A percentile compares a stretch with the other conserved stretches of the same genome.
Evolutionary conservation across 2,888 invertebrate species (phyloP).

Genomic region (Dimorphilus gyrociliatus): DNA sequence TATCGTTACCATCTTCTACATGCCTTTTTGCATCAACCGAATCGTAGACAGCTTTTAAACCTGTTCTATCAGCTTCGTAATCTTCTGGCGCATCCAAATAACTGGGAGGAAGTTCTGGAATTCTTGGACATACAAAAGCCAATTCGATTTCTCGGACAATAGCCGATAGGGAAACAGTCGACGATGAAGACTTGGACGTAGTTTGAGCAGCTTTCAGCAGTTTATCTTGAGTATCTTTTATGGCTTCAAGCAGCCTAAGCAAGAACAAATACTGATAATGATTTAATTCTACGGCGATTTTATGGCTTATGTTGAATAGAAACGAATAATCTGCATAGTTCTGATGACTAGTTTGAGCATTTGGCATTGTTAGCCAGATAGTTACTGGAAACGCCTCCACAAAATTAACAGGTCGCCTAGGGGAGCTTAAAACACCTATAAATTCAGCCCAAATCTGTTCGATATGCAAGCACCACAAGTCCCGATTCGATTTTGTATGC

Average conservation of each 20-base stretch:
- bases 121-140: conserved; percentile 49
- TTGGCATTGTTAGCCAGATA: conserved; percentile 54
- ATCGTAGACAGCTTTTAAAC: too few species aligned
- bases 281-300: conserved; percentile 74
- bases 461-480: conserved; percentile 66
- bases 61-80: too few species aligned
- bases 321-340: conserved; percentile 54
- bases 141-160: conserved; percentile 67
- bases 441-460: conserved; percentile 91
- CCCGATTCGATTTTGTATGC: conserved; percentile 44
- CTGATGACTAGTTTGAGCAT: too few species aligned
- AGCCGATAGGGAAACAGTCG: conserved; percentile 43
- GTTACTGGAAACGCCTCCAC: conserved; percentile 59
- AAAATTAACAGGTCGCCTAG: conserved; percentile 34
- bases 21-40: too few species aligned
- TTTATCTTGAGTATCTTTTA: conserved; percentile 27
- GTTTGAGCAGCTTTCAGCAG: not conserved
- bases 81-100: too few species aligned
- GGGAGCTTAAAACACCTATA: conserved; percentile 55
- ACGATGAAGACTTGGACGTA: conserved; percentile 3
- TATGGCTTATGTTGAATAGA: conserved; percentile 60
- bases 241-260: conserved; percentile 60
- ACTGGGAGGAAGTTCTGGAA: too few species aligned
- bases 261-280: conserved; percentile 83
- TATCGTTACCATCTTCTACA: too few species aligned